Conservation (phyloP, 1,140 invertebrate species). For the Achroia grisella region DNA sequence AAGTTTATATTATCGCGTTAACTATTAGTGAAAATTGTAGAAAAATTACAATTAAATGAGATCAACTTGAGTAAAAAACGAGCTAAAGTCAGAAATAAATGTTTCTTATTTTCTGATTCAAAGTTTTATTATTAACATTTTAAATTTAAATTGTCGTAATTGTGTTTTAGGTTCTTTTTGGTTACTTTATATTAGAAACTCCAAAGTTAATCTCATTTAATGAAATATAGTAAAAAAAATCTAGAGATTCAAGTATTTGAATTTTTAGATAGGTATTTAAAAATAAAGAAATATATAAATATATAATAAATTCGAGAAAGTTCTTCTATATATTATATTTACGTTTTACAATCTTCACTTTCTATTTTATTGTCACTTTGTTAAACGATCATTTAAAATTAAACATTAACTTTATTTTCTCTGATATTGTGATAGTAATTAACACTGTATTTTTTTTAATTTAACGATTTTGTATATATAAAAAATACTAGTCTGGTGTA, state of each 20-base stretch:
- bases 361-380: too few relatives aligned
- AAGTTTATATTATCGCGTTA: slow-evolving; percentile 64
- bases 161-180: too few relatives aligned
- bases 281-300: slow-evolving; percentile 5
- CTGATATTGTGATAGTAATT: background rate
- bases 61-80: slow-evolving; percentile 11
- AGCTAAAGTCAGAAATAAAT: too few relatives aligned
- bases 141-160: too few relatives aligned
- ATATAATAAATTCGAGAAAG: too few relatives aligned
- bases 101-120: too few relatives aligned
- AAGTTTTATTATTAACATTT: too few relatives aligned
- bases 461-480: background rate
- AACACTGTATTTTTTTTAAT: slow-evolving; percentile 2
- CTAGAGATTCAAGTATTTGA: slow-evolving; percentile 10
- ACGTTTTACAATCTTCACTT: too few relatives aligned
- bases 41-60: slow-evolving; percentile 29
- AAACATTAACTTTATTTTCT: too few relatives aligned
- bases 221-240: slow-evolving; percentile 2
- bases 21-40: slow-evolving; percentile 54
- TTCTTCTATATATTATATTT: too few relatives aligned
- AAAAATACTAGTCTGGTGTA: slow-evolving; percentile 22
- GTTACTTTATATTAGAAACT: background rate
- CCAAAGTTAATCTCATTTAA: slow-evolving; percentile 8
- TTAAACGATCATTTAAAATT: too few relatives aligned
- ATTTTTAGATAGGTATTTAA: slow-evolving; percentile 16